Evolutionary conservation across 2,888 invertebrate genomes (phyloP), one percentile per base, ranked within the genome.

Genomic region (Eustalomyia histrio): DNA sequence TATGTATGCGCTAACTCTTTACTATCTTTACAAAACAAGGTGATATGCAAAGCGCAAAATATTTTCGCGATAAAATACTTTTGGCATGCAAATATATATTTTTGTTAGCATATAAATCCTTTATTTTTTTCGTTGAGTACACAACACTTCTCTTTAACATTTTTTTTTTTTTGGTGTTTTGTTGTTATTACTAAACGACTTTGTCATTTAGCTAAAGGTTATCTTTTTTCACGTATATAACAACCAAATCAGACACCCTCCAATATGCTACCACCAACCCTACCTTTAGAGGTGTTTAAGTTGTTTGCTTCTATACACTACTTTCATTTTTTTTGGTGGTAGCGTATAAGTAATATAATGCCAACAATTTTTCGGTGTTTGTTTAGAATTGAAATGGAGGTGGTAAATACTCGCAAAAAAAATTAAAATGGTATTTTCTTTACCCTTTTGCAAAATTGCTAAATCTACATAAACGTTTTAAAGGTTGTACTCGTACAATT

Each of bases 401-500:
- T 53, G 53, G 53, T 18, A n/a, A 53, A 65, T 33, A 33, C 14
- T 64, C 33, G 12, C 18, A 8, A 33, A 43, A 57, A 61, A 52
- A n/a, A n/a, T n/a, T n/a, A n/a, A n/a, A 53, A 53, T 53, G 3
- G 2, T 58, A 12, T 35, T 61, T 61, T 8, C 21, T 43, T 68
- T 5, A 61, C 18, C 24, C 9, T 17, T 52, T 55, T 39, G 21
- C 16, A 17, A 64, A 47, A 47, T 65, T 65, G 17, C 12, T 12
- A 21, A 75, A 75, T 67, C 47, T 67, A 60, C 58, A 64, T 65
- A 67, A 76, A 76, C 12, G 17, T 43, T 75, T 65, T 21, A 64
- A 67, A 63, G 58, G 57, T 74, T 72, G 68, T 69, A 63, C 69
- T 74, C 68, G 68, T 69, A 63, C 73, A 82, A 82, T 83, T 83